Base-by-base conservation (phyloP, 2,888 invertebrate genomes). In the Nemotelus pantherinus region DNA sequence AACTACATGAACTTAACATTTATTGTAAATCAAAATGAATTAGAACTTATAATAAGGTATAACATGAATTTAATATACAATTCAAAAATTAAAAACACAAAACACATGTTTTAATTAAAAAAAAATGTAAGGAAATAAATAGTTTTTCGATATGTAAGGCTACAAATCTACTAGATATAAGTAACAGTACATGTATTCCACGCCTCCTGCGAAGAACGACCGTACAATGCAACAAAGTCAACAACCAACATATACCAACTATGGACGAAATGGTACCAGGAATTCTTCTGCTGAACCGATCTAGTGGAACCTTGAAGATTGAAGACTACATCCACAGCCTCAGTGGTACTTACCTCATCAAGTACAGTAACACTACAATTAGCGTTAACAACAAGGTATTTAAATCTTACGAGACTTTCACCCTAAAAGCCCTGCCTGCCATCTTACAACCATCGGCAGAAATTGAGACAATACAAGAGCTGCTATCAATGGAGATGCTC, bases 251-350 rank as follows among this genome's bases (percentile, higher is more conserved):
- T 53, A 67, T 81, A 48, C 68, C 74, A 10, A 64, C 55, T 5
- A 55, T 79, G 3, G 80, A 81, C 9, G 79, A 80, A 72, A 77
- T 81, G 41, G 9, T 50, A 3, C 68, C 77, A 9, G 81, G 79
- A 7, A 72, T 80, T 25, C 25, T 81, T 44, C 60, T 81, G 9
- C 63, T 81, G 9, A 81, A 81, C 45, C 58, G 77, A 65, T 81
- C 71, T 45, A 79, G 60, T 43, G 77, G 76, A 50, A 70, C 55
- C 43, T 45, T 77, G 3, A 41, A 63, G 45, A 55, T 39, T 9
- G 41, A 43, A n/a, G 39, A 47, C 4, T 5, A 67, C 7, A 4
- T 58, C 2, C 60, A 60, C 3, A 68, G 68, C 44, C 55, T 77
- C 7, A 77, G 43, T 70, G 60, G 50, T 48, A 76, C 9, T 68